phyloP scores from a whole-genome alignment of 1,140 invertebrate species.

The Contarinia nasturtii region DNA sequence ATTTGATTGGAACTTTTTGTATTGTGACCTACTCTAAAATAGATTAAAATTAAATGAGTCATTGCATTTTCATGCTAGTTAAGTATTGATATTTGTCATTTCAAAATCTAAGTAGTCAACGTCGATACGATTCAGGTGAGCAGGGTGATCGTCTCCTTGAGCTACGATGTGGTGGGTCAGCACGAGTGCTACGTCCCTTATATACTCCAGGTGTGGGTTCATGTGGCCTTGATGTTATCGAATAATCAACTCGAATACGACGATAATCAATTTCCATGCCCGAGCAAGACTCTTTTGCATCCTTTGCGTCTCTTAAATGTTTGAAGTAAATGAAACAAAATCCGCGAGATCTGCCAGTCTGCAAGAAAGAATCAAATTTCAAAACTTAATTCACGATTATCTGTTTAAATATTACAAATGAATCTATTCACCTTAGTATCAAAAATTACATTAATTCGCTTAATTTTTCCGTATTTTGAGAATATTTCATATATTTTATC shows the following conservation, averaged over 20 bases:
- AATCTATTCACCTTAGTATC: conserved; percentile 69
- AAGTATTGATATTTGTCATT: too few relatives aligned
- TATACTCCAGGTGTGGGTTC: conserved; percentile 96
- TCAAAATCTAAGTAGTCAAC: too few relatives aligned
- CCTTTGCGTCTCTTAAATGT: conserved; percentile 71
- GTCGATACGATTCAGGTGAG: too few relatives aligned
- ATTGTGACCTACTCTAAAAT: too few relatives aligned
- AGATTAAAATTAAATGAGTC: too few relatives aligned
- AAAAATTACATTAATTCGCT: conserved; percentile 87
- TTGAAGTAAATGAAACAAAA: conserved; percentile 97
- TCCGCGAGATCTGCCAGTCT: conserved; percentile 82
- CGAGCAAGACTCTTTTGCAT: conserved; percentile 82
- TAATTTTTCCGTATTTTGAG: conserved; percentile 76
- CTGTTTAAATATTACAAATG: not conserved
- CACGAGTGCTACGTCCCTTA: conserved; percentile 76
- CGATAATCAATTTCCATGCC: conserved; percentile 90
- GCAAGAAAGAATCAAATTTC: conserved; percentile 2
- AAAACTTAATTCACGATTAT: not conserved
- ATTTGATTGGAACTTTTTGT: too few relatives aligned
- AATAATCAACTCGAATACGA: conserved; percentile 87
- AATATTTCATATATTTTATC: conserved; percentile 86
- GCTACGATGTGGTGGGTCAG: not conserved
- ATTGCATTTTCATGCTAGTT: too few relatives aligned
- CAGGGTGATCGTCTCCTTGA: too few relatives aligned
- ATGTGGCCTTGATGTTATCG: conserved; percentile 91